Evolutionary conservation across 2,113 vertebrate genomes (phyloP).

Genomic region (Dipodomys stephensi): DNA sequence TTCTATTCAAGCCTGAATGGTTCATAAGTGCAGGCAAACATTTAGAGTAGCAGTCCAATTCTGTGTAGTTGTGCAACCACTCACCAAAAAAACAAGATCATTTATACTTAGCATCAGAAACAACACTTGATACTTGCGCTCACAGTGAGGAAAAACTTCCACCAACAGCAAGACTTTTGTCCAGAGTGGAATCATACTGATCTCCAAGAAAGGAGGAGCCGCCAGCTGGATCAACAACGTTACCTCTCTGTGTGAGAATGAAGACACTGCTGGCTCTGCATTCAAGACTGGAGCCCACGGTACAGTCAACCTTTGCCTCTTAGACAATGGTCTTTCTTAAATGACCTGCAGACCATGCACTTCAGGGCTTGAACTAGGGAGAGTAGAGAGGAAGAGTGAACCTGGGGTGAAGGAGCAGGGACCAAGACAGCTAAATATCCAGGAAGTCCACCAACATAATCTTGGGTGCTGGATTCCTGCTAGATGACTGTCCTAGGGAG

Average conservation of each 20-base stretch:
- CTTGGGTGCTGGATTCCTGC: neutral
- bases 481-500: neutral
- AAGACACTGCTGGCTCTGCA: conserved; percentile 63
- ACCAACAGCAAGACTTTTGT: neutral
- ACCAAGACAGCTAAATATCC: neutral
- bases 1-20: neutral
- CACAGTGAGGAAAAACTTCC: neutral
- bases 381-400: neutral
- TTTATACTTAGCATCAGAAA: neutral
- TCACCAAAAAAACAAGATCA: conserved; percentile 9
- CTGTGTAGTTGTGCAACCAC: neutral
- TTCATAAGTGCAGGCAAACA: accelerated
- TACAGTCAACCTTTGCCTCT: conserved; percentile 45
- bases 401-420: too few relatives aligned
- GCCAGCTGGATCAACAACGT: neutral
- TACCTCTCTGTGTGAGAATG: neutral
- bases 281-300: neutral
- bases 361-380: neutral
- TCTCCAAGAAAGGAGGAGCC: neutral
- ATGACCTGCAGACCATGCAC: conserved; percentile 56
- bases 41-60: neutral
- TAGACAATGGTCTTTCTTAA: conserved; percentile 39
- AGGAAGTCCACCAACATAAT: neutral
- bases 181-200: neutral
- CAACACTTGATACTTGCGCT: neutral